phyloP scores from a whole-genome alignment of 2,113 vertebrate genomes.

The Tragelaphus imberbis region DNA sequence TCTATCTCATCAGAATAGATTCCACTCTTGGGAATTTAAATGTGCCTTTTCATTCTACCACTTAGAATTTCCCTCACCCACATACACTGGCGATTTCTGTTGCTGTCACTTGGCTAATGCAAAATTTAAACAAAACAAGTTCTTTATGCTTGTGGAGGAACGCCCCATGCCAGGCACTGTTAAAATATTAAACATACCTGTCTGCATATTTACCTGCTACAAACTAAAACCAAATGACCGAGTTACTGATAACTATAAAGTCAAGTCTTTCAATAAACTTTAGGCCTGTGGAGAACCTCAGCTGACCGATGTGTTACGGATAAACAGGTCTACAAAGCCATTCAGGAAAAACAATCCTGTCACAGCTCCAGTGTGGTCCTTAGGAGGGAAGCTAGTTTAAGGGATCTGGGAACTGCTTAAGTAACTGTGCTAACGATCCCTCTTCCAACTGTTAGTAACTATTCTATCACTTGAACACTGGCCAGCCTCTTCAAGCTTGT shows the following conservation, averaged over 20 bases:
- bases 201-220: background rate
- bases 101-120: constrained; percentile 5
- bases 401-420: constrained; percentile 16
- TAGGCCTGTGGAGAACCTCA: constrained; percentile 5
- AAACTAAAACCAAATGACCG: constrained; percentile 44
- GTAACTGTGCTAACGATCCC: constrained; percentile 20
- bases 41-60: background rate
- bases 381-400: background rate
- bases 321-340: constrained; percentile 4
- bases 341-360: background rate
- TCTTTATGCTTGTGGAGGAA: background rate
- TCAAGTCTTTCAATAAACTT: constrained; percentile 31
- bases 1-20: background rate
- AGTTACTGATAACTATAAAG: background rate
- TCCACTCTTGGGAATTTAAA: background rate
- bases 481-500: background rate
- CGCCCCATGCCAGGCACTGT: background rate
- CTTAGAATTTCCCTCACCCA: constrained; percentile 5
- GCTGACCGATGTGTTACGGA: background rate
- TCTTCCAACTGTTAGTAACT: constrained; percentile 44
- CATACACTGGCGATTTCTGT: background rate
- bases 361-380: background rate
- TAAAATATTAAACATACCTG: constrained; percentile 22
- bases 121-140: constrained; percentile 42
- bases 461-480: background rate